Conservation (phyloP, 2,888 invertebrate genomes). For the Pandemis cinnamomeana region DNA sequence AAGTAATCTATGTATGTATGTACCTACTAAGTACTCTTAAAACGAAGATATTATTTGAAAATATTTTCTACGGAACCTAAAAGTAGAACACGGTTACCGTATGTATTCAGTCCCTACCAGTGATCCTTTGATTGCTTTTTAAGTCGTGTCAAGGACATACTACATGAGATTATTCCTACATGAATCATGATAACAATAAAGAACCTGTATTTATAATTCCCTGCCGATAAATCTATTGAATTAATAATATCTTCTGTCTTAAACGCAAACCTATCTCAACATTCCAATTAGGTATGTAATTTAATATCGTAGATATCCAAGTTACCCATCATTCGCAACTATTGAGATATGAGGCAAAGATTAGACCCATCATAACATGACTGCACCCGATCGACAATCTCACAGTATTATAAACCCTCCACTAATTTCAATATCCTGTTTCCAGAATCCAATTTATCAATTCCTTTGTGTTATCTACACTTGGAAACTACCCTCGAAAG, state of each 20-base stretch:
- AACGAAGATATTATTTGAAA: no score
- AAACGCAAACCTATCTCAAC: background rate
- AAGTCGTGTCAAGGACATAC: no score
- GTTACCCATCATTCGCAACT: background rate
- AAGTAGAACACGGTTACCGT: no score
- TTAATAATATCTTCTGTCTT: background rate
- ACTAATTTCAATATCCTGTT: conserved; percentile 38
- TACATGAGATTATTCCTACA: no score
- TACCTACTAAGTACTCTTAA: no score
- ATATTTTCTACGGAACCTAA: no score
- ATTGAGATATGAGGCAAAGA: background rate
- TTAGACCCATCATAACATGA: background rate
- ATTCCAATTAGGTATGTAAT: background rate
- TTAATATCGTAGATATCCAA: background rate
- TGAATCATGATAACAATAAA: no score
- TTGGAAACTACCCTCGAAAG: background rate
- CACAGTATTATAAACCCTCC: background rate
- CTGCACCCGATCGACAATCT: conserved; percentile 4
- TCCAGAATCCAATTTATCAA: conserved; percentile 36
- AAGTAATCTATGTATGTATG: no score
- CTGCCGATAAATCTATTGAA: no score
- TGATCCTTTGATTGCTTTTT: no score
- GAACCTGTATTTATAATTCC: no score
- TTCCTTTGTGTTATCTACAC: conserved; percentile 37
- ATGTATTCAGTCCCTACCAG: no score